Evolutionary conservation across 2,113 vertebrate species (phyloP).

Genomic region (Vulpes vulpes): DNA sequence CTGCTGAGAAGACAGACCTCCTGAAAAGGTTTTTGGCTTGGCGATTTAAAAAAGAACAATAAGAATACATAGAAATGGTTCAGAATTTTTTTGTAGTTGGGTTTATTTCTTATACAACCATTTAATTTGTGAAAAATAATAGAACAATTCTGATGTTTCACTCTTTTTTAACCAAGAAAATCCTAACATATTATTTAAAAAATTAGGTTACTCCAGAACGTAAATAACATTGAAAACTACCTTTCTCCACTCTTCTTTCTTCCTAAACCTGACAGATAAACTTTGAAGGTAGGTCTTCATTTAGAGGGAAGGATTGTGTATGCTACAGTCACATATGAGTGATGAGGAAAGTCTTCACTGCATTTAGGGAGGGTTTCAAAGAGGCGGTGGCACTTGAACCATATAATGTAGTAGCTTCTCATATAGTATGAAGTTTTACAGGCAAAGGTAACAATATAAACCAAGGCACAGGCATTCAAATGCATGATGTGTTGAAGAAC

Average conservation of each 20-base stretch:
- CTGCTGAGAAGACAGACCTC: not conserved
- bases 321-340: not conserved
- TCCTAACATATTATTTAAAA: not conserved
- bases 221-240: not conserved
- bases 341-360: not conserved
- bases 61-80: not conserved
- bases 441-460: not conserved
- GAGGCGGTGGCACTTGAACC: not conserved
- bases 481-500: not conserved
- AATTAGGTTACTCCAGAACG: not conserved
- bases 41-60: not conserved
- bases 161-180: not conserved
- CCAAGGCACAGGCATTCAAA: not conserved
- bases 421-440: not conserved
- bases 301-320: not conserved
- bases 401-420: not conserved
- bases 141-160: not conserved
- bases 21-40: not conserved
- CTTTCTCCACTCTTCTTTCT: not conserved
- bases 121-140: constrained; percentile 29
- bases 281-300: not conserved
- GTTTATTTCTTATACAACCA: not conserved
- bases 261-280: not conserved
- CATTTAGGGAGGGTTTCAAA: not conserved
- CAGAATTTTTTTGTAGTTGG: not conserved